Evolutionary conservation across 2,113 vertebrate genomes (phyloP), one percentile per base, ranked within the genome.

Genomic region (Solea solea): DNA sequence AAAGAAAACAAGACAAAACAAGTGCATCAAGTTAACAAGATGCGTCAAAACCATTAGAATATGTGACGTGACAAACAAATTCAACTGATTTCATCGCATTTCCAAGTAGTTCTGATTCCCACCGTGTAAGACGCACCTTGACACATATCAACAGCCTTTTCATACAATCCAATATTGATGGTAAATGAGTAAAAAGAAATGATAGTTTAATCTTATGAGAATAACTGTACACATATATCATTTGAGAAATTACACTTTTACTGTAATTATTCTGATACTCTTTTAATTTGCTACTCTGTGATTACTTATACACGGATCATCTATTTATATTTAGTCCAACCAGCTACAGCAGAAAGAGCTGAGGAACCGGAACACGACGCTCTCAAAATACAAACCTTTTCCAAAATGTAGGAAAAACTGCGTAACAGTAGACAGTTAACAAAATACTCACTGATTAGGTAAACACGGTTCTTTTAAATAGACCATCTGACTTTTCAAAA

Each of bases 401-500:
- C 54, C 49, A 61, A 74, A 67, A 50, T 62, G 50, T 66, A 44
- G 57, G 64, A 52, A 67, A 75, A 72, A 74, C 56, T 49, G 66
- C 71, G 41, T 62, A 65, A 72, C 72, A 76, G 54, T 56, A 74
- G 66, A 68, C 55, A 50, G 49, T 55, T 67, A 76, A 87, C 64
- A 83, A 84, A 74, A 86, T 82, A 80, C n/a, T 74, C 48, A 76
- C 45, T 10, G 53, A 79, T 84, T 65, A 68, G 70, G 65, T 81
- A 86, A 65, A 85, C 86, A 80, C 56, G 39, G 46, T 41, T 78
- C 42, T 82, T 69, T 64, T 57, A 69, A 71, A 75, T 71, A 88
- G 66, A 80, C n/a, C n/a, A 76, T 79, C 27, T 76, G 10, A 62
- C 28, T 67, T 83, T 83, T 82, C 45, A 88, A 87, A 88, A 87